Conservation (phyloP, 2,113 vertebrate species). For the Percina caprodes region DNA sequence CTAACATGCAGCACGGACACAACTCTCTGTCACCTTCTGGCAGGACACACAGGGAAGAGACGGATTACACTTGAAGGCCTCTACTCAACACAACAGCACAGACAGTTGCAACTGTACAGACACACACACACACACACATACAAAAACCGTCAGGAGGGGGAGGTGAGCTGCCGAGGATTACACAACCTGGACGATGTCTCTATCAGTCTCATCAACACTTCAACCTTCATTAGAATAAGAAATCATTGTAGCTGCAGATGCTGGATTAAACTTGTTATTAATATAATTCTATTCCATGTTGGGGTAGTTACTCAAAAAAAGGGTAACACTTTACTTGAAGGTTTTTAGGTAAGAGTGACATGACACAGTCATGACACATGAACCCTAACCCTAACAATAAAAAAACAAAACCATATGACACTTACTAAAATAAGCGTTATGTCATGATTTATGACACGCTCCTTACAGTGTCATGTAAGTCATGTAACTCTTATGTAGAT, state of each 20-base stretch:
- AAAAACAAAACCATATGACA: too few species aligned
- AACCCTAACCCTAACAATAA: too few species aligned
- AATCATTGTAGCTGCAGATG: background rate
- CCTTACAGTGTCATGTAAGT: too few species aligned
- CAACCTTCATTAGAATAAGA: background rate
- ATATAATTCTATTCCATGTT: too few species aligned
- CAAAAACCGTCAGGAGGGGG: background rate
- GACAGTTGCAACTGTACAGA: slow-evolving; percentile 12
- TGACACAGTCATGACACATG: too few species aligned
- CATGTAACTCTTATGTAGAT: too few species aligned
- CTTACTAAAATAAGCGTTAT: too few species aligned
- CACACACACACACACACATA: background rate
- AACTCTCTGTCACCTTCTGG: slow-evolving; percentile 54
- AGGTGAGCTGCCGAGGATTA: background rate
- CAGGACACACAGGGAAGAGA: slow-evolving; percentile 39
- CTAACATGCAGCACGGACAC: slow-evolving; percentile 46
- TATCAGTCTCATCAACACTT: background rate
- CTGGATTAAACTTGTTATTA: background rate
- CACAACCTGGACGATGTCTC: background rate
- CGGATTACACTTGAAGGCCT: slow-evolving; percentile 53
- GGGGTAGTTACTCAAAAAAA: too few species aligned
- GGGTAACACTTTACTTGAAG: too few species aligned
- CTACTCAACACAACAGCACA: slow-evolving; percentile 37
- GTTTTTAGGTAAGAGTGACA: too few species aligned
- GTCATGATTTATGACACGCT: too few species aligned